These are phyloP conservation scores for Zaprionus inermis DNA, from an alignment of 1,140 invertebrate species.

Conservation along the genomic window DNA sequence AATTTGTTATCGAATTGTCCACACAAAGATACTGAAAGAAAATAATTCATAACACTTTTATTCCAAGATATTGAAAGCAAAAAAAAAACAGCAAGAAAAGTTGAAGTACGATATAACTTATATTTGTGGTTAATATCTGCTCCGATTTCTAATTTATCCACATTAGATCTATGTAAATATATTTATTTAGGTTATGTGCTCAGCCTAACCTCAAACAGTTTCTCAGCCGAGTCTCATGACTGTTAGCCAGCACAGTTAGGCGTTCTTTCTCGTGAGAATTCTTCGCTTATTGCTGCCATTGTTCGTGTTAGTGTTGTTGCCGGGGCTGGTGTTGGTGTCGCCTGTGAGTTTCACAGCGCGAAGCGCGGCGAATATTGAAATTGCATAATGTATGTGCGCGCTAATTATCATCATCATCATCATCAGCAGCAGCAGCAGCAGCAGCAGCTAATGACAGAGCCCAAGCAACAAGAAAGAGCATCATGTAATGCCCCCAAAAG, in stretches of 20 bases:
- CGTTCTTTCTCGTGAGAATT: constrained; percentile 2
- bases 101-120: too few relatives aligned
- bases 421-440: constrained; percentile 18
- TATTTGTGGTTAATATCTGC: too few relatives aligned
- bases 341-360: constrained; percentile 7
- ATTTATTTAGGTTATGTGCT: too few relatives aligned
- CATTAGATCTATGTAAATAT: too few relatives aligned
- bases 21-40: too few relatives aligned
- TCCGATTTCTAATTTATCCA: too few relatives aligned
- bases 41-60: too few relatives aligned
- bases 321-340: neutral
- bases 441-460: constrained; percentile 59
- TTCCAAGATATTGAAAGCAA: too few relatives aligned
- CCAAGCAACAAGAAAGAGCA: constrained; percentile 33
- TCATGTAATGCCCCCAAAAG: constrained; percentile 66
- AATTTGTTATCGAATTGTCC: too few relatives aligned
- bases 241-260: neutral
- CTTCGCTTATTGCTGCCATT: neutral
- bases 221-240: neutral
- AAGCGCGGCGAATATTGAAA: constrained; percentile 11
- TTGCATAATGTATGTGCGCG: constrained; percentile 23
- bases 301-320: neutral
- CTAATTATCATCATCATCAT: constrained; percentile 50
- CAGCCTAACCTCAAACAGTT: neutral
- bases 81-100: too few relatives aligned